A percentile compares a stretch with the other conserved stretches of the same genome.
phyloP scores from a whole-genome alignment of 2,888 invertebrate genomes.

The Thereva nobilitata region DNA sequence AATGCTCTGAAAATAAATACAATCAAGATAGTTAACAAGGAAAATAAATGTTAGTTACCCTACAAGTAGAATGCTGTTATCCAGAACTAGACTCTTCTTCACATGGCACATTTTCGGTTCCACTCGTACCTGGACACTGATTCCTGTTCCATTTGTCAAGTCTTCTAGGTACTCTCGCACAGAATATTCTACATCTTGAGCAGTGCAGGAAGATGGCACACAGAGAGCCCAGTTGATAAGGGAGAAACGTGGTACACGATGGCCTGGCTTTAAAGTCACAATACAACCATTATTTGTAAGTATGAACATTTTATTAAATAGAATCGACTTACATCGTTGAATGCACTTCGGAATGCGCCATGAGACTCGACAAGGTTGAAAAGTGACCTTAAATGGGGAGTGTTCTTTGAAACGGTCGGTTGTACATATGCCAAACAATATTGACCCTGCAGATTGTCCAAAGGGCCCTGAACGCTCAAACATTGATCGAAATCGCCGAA shows the following conservation, averaged over 20 bases:
- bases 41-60: slow-evolving; percentile 54
- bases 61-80: slow-evolving; percentile 60
- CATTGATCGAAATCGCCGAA: slow-evolving; percentile 63
- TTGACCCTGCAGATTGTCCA: slow-evolving; percentile 57
- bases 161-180: slow-evolving; percentile 60
- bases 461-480: slow-evolving; percentile 42
- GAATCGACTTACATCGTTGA: slow-evolving; percentile 66
- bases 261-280: slow-evolving; percentile 64
- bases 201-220: slow-evolving; percentile 65
- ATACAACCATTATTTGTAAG: not conserved
- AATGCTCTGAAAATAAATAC: slow-evolving; percentile 53
- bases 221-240: slow-evolving; percentile 71
- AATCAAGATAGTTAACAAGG: not conserved
- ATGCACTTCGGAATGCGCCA: slow-evolving; percentile 66
- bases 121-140: slow-evolving; percentile 64
- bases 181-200: slow-evolving; percentile 64
- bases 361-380: slow-evolving; percentile 65
- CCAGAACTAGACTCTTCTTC: slow-evolving; percentile 53
- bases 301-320: no score
- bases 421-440: slow-evolving; percentile 70
- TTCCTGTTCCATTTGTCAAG: slow-evolving; percentile 61
- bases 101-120: slow-evolving; percentile 68
- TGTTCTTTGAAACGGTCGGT: slow-evolving; percentile 61
- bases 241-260: slow-evolving; percentile 69
- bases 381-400: slow-evolving; percentile 59